A percentile compares a stretch with the other conserved stretches of the same genome.
Conservation (phyloP, 1,140 invertebrate genomes). For the Augochlora pura region DNA sequence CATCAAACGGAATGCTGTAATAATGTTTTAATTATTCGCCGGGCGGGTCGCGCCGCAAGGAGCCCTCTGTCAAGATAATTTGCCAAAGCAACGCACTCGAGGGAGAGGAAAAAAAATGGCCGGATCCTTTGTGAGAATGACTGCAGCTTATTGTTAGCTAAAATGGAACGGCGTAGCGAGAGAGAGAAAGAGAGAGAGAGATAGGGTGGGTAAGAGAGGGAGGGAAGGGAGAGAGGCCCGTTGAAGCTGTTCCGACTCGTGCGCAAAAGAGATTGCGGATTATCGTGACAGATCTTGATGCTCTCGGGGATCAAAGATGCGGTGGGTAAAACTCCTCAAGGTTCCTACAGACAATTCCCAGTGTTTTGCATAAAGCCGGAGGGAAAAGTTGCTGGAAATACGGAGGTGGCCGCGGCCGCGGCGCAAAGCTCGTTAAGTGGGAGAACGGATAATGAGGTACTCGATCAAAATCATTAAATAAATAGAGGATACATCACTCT, state of each 20-base stretch:
- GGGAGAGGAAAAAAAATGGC: not conserved
- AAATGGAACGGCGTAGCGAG: slow-evolving; percentile 13
- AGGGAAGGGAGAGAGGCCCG: not conserved
- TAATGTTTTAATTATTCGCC: too few relatives aligned
- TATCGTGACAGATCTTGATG: slow-evolving; percentile 44
- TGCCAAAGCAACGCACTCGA: not conserved
- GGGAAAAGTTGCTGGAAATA: not conserved
- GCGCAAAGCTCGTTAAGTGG: not conserved
- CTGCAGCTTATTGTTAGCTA: slow-evolving; percentile 1
- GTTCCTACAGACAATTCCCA: not conserved
- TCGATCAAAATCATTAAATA: slow-evolving; percentile 27
- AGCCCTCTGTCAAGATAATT: not conserved
- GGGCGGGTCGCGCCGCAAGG: too few relatives aligned
- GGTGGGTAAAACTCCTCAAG: slow-evolving; percentile 4
- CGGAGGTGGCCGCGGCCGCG: too few relatives aligned
- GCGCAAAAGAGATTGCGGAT: slow-evolving; percentile 35
- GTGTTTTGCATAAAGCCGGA: slow-evolving; percentile 24
- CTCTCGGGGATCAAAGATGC: slow-evolving; percentile 18
- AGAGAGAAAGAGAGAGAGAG: not conserved
- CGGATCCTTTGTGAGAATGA: slow-evolving; percentile 16
- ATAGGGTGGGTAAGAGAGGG: not conserved
- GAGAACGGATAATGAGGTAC: not conserved
- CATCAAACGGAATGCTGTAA: too few relatives aligned
- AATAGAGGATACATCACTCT: not conserved
- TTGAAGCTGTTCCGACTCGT: slow-evolving; percentile 3